These are phyloP conservation scores for Lasioglossum marginatum DNA, from an alignment of 2,888 invertebrate species.

Conservation along the genomic window DNA sequence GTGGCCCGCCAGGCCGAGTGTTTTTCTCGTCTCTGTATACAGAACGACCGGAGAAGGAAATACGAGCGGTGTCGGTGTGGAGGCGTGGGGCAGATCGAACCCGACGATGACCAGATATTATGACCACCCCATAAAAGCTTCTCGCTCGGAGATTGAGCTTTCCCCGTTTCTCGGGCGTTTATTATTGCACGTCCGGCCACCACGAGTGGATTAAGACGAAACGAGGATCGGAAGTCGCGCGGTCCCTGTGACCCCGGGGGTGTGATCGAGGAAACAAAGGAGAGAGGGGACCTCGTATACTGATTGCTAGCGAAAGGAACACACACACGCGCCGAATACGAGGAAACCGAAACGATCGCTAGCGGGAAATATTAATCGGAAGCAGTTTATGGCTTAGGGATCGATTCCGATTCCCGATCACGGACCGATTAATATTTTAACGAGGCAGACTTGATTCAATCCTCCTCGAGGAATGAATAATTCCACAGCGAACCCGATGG, in stretches of 20 bases:
- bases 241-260: slow-evolving; percentile 20
- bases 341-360: slow-evolving; percentile 17
- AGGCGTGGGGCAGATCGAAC: slow-evolving; percentile 40
- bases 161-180: slow-evolving; percentile 73
- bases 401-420: slow-evolving; percentile 22
- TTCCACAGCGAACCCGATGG: not conserved
- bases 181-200: slow-evolving; percentile 76
- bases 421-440: slow-evolving; percentile 45
- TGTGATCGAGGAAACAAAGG: slow-evolving; percentile 62
- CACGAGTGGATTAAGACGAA: slow-evolving; percentile 79
- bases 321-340: not conserved
- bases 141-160: slow-evolving; percentile 79
- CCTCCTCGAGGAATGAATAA: slow-evolving; percentile 15
- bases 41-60: slow-evolving; percentile 1
- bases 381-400: slow-evolving; percentile 12
- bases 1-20: slow-evolving; percentile 62
- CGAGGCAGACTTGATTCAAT: not conserved
- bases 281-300: not conserved
- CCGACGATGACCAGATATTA: slow-evolving; percentile 78
- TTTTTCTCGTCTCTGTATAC: slow-evolving; percentile 64
- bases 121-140: slow-evolving; percentile 79
- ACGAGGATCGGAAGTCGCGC: slow-evolving; percentile 80
- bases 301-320: slow-evolving; percentile 5
- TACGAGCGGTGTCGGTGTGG: not conserved
- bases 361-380: slow-evolving; percentile 29